Base-by-base conservation (phyloP, 2,797 vertebrate species). In the Gorsachius magnificus region DNA sequence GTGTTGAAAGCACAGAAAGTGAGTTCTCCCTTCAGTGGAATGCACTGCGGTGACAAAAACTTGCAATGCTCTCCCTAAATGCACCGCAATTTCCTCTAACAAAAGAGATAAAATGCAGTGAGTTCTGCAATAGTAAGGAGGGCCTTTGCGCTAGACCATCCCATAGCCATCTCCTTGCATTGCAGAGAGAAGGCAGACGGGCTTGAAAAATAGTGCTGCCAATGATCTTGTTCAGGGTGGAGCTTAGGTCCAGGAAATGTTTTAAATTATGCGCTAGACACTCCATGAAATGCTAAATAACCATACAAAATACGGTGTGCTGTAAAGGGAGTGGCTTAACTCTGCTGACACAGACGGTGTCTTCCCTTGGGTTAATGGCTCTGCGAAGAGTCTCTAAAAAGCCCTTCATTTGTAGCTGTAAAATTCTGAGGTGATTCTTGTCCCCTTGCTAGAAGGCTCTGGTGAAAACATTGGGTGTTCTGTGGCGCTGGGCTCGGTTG, bases 171-270 rank as follows among this genome's bases (percentile, higher is more conserved):
- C 92, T 96, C 66, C 63, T 96, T 71, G 25, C 25, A 24, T 46
- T 71, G 70, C 65, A 41, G 41, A 79, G 72, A 57, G 72, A 89
- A 79, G 65, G 26, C 36, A n/a, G 64, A 28, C n/a, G n/a, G 61
- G 74, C 74, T 96, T 80, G 87, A 94, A 93, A 96, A 79, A 13
- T 16, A 88, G 60, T 83, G 65, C 79, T 94, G 71, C n/a, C 68
- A 22, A 36, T 68, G 46, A 43, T 95, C 69, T 78, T 48, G 61
- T 82, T 93, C 83, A 74, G 95, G 94, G 97, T 96, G 97, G 97
- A 90, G 93, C 71, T 91, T 87, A 66, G 74, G 64, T 92, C 69
- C 96, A 97, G 97, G 97, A 98, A 98, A 63, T 87, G 75, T 96
- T 95, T 95, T 95, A 92, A 92, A 96, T 94, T 93, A 60, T 65